Conservation (phyloP, 1,140 invertebrate species). For the Camponotus pennsylvanicus region DNA sequence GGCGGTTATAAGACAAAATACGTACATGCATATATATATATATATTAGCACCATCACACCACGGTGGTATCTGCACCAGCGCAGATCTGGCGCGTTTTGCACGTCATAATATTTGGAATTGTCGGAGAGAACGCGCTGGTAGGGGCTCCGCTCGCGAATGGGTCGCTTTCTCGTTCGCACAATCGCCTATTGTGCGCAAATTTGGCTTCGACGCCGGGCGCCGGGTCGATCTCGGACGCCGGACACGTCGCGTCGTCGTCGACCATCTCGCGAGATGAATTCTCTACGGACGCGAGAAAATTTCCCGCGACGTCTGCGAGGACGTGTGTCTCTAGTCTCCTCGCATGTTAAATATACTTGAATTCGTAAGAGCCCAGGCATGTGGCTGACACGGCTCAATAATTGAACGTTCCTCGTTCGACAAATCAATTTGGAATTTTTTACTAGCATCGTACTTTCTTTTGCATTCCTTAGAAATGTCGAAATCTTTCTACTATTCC, state of each 20-base stretch:
- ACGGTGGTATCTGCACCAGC: neutral
- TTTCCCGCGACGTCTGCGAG: neutral
- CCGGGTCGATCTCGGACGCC: conserved; percentile 30
- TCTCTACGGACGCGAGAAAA: neutral
- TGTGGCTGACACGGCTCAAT: no score
- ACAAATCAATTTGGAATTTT: no score
- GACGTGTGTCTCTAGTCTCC: neutral
- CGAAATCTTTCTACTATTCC: no score
- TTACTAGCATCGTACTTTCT: no score
- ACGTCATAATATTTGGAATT: conserved; percentile 79
- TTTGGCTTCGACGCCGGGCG: conserved; percentile 4
- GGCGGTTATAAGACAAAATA: conserved; percentile 45
- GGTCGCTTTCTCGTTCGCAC: conserved; percentile 29
- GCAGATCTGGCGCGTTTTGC: conserved; percentile 56
- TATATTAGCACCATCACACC: conserved; percentile 37
- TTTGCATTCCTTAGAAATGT: no score
- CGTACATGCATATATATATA: neutral
- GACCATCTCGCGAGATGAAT: conserved; percentile 36
- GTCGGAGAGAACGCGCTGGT: conserved; percentile 58
- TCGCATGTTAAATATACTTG: neutral
- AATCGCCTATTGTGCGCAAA: conserved; percentile 59
- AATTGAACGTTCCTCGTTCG: no score
- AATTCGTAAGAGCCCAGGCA: no score
- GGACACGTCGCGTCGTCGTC: neutral
- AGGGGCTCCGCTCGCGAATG: conserved; percentile 29